A percentile compares a stretch with the other conserved stretches of the same genome.
Conservation (phyloP, 2,113 vertebrate species). For the Colius striatus region DNA sequence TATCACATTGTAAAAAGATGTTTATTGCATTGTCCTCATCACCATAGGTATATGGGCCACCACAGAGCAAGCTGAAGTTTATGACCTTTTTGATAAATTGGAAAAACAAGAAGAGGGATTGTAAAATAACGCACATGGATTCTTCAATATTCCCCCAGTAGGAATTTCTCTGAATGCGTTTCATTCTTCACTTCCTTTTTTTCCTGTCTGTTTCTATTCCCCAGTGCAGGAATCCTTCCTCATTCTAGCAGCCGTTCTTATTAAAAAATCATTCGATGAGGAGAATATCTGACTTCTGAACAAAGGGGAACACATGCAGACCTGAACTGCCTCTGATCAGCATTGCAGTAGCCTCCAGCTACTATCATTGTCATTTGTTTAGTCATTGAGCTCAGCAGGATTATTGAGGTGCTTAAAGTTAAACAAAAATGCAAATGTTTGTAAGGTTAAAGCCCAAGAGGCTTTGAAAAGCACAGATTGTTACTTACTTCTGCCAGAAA, state of each 20-base stretch:
- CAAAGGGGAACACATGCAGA: not conserved
- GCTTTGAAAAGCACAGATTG: not conserved
- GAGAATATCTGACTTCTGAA: not conserved
- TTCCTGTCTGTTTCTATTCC: not conserved
- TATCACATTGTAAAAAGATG: not conserved
- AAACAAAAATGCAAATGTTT: constrained; percentile 3
- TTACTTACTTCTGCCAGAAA: not conserved
- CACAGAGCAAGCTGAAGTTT: not conserved
- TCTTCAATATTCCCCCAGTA: not conserved
- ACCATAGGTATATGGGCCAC: not conserved
- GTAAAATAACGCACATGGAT: not conserved
- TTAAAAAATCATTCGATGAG: not conserved
- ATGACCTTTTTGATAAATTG: not conserved
- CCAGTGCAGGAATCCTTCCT: not conserved
- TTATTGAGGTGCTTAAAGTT: not conserved
- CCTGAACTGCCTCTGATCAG: not conserved
- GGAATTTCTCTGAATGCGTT: not conserved
- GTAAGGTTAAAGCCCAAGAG: not conserved
- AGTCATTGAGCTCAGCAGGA: not conserved
- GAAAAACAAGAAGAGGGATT: not conserved
- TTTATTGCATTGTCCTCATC: not conserved
- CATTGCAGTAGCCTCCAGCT: not conserved
- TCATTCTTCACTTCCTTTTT: not conserved
- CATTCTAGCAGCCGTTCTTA: not conserved
- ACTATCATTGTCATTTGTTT: not conserved